Evolutionary conservation across 2,797 vertebrate species (phyloP).

Genomic region (Fundulus diaphanus): DNA sequence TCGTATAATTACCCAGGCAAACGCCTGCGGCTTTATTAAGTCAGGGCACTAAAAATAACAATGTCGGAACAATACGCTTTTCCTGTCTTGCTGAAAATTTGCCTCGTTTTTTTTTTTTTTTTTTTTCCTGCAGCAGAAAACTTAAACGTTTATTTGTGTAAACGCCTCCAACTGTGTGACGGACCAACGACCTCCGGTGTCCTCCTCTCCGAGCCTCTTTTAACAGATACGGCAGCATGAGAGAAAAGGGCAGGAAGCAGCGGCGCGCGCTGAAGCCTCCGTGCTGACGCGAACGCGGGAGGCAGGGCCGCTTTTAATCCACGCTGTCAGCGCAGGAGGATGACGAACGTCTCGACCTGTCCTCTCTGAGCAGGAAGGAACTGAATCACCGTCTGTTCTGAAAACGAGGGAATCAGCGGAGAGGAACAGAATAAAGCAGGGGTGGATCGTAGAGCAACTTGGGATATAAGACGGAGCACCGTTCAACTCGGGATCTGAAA

Average conservation of each 20-base stretch:
- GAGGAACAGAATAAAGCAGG: no score
- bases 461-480: no score
- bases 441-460: no score
- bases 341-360: slow-evolving; percentile 46
- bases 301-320: slow-evolving; percentile 17
- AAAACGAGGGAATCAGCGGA: slow-evolving; percentile 9
- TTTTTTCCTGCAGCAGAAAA: not conserved
- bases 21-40: slow-evolving; percentile 1
- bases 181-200: not conserved
- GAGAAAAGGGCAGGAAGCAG: slow-evolving; percentile 4
- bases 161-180: not conserved
- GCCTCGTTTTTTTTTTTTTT: slow-evolving; percentile 18
- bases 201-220: not conserved
- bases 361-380: slow-evolving; percentile 56
- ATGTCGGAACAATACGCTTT: not conserved
- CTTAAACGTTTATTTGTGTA: slow-evolving; percentile 5
- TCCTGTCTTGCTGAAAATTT: slow-evolving; percentile 15
- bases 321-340: slow-evolving; percentile 28
- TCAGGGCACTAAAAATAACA: not conserved
- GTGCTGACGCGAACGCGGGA: slow-evolving; percentile 1
- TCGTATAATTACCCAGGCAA: not conserved
- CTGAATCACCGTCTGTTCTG: slow-evolving; percentile 66
- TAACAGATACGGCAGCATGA: slow-evolving; percentile 7
- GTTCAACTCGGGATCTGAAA: no score
- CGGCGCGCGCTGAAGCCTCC: not conserved